Percentiles rank a stretch among this genome's conserved stretches.
Evolutionary conservation across 2,113 vertebrate species (phyloP).

Genomic region (Morone chrysops): DNA sequence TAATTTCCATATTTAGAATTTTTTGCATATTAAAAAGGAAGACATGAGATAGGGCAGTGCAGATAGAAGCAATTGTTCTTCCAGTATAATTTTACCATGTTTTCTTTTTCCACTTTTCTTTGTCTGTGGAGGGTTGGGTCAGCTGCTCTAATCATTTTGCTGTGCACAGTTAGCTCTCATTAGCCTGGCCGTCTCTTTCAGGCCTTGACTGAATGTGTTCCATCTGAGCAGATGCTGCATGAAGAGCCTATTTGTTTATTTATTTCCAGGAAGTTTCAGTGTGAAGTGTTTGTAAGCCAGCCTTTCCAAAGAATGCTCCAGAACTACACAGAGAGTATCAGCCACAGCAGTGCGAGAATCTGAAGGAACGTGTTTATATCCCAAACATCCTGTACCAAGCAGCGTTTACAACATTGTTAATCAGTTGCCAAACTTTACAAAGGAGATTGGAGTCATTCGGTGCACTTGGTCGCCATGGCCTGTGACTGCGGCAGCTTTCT

Average conservation of each 20-base stretch:
- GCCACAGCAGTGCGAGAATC: slow-evolving; percentile 44
- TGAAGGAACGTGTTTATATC: slow-evolving; percentile 60
- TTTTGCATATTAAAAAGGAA: slow-evolving; percentile 43
- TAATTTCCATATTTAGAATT: slow-evolving; percentile 43
- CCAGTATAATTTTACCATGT: neutral
- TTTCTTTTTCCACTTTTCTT: neutral
- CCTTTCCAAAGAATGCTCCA: slow-evolving; percentile 58
- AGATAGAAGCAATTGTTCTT: slow-evolving; percentile 9
- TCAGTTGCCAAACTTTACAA: slow-evolving; percentile 71
- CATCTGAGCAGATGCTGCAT: slow-evolving; percentile 77
- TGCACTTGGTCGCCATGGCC: slow-evolving; percentile 59
- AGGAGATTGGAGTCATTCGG: slow-evolving; percentile 69
- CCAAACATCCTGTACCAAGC: slow-evolving; percentile 53
- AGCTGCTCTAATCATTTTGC: slow-evolving; percentile 68
- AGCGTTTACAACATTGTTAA: slow-evolving; percentile 75
- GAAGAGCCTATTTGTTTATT: slow-evolving; percentile 75
- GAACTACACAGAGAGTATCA: slow-evolving; percentile 37
- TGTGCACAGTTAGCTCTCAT: slow-evolving; percentile 75
- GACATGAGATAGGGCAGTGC: neutral
- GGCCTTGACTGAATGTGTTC: slow-evolving; percentile 70
- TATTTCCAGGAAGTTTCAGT: slow-evolving; percentile 70
- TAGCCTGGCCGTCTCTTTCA: slow-evolving; percentile 69
- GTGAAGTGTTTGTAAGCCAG: slow-evolving; percentile 56
- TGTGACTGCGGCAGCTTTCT: slow-evolving; percentile 65
- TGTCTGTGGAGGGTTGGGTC: slow-evolving; percentile 55